Evolutionary conservation across 2,888 invertebrate genomes (phyloP), one percentile per base, ranked within the genome.

Genomic region (Stenoptilia bipunctidactyla): DNA sequence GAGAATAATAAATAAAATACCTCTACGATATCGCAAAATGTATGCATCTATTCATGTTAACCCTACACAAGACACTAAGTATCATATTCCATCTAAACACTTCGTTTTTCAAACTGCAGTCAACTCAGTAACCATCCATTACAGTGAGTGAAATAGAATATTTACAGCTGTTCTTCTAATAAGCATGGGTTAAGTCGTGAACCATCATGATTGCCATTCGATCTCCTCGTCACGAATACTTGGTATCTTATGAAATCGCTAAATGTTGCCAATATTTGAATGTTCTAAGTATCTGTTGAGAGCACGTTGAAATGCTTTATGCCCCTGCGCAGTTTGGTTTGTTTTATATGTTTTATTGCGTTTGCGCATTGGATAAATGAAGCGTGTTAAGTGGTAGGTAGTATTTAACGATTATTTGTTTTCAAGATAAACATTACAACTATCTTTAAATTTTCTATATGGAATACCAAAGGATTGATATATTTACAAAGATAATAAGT

Each of bases 141-240:
- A 4, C 36, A 40, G 34, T 36, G 33, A 59, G 58, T 36, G 33
- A 59, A 58, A 56, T 55, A 49, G 58, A 63, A 64, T 66, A 65
- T 68, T 66, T 66, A 56, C 15, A 45, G 51, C 52, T 53, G 53
- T 52, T 50, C 49, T 46, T 49, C 56, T 66, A 63, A 69, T 69
- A 68, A 61, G 59, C 52, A 61, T 61, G 64, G 61, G 60, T 61
- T 58, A 42, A 66, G 58, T 77, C 77, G 79, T 76, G 77, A 72
- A 72, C 66, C 60, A 61, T 55, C 58, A 61, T 71, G 76, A 76
- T 75, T 76, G 72, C 73, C 65, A 71, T 69, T 62, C 62, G 65
- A 67, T 63, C 61, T 61, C 50, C 53, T 55, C 61, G 61, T 75
- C 79, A 82, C 79, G 76, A 76, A 8, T 30, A 3, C 58, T 48